A percentile compares a stretch with the other conserved stretches of the same genome.
Evolutionary conservation across 2,797 vertebrate species (phyloP).

Genomic region (Nyctibius grandis): DNA sequence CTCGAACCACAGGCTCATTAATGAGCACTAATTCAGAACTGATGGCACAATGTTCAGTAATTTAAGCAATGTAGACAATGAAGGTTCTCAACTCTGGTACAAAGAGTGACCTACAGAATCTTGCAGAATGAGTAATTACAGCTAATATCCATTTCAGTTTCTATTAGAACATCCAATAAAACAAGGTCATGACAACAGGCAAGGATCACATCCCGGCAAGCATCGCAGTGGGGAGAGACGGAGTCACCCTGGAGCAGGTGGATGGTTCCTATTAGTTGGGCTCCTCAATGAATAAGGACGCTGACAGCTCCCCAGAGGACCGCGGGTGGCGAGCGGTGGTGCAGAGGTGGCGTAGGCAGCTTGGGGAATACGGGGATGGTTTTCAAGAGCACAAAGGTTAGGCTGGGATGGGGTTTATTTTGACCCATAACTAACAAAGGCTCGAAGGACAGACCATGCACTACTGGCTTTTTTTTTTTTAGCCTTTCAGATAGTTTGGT

Average conservation of each 20-base stretch:
- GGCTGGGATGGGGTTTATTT: background rate
- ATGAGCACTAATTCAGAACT: conserved; percentile 76
- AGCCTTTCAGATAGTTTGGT: background rate
- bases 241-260: conserved; percentile 68
- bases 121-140: conserved; percentile 74
- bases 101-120: conserved; percentile 72
- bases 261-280: conserved; percentile 32
- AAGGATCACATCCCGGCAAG: conserved; percentile 63
- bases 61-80: conserved; percentile 74
- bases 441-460: background rate
- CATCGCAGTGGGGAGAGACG: background rate
- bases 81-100: conserved; percentile 73
- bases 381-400: conserved; percentile 17
- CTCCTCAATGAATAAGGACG: conserved; percentile 48
- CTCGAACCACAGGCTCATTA: conserved; percentile 74
- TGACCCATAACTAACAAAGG: background rate
- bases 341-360: background rate
- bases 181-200: conserved; percentile 72
- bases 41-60: conserved; percentile 72
- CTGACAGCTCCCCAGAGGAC: conserved; percentile 48
- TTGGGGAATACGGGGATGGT: background rate
- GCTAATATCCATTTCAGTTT: conserved; percentile 75
- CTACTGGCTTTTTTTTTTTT: background rate
- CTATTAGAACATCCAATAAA: conserved; percentile 73
- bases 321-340: background rate